Percentiles rank a stretch among this genome's conserved stretches.
These are phyloP conservation scores for Proales similis DNA, from an alignment of 1,140 invertebrate species.

Conservation along the genomic window DNA sequence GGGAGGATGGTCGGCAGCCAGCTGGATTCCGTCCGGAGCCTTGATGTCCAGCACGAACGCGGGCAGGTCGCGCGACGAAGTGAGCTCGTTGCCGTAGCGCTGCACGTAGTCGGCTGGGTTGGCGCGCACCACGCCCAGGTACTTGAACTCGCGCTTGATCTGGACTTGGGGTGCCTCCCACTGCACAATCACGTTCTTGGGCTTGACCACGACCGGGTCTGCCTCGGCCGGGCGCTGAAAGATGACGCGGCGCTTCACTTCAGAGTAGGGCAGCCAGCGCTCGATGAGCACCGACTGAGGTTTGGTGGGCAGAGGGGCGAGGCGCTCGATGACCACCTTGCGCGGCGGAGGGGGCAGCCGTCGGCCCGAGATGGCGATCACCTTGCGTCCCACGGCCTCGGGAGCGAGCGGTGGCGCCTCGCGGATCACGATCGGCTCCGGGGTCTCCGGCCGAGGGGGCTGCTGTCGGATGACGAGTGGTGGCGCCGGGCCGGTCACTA, in stretches of 20 bases:
- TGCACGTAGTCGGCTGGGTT: constrained; percentile 22
- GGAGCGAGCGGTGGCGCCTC: constrained; percentile 22
- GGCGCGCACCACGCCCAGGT: constrained; percentile 20
- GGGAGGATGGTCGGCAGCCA: constrained; percentile 14
- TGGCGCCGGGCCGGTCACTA: not conserved
- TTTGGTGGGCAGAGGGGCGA: constrained; percentile 31
- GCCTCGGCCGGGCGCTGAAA: constrained; percentile 8
- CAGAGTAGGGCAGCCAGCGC: constrained; percentile 33
- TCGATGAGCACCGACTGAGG: constrained; percentile 34
- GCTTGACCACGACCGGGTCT: not conserved
- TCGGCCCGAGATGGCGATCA: constrained; percentile 10
- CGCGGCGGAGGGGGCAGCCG: constrained; percentile 21
- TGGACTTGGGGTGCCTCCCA: constrained; percentile 22
- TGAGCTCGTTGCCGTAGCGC: constrained; percentile 2
- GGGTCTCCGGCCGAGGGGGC: constrained; percentile 23
- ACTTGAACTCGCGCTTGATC: constrained; percentile 21
- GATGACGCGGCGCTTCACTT: constrained; percentile 20
- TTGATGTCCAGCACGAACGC: constrained; percentile 13
- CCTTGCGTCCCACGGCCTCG: not conserved
- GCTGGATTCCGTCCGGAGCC: constrained; percentile 3
- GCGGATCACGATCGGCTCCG: constrained; percentile 15
- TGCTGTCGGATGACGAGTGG: constrained; percentile 24
- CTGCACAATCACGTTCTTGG: constrained; percentile 36
- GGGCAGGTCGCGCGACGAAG: constrained; percentile 7
- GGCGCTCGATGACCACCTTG: constrained; percentile 27